phyloP scores from a whole-genome alignment of 2,113 vertebrate species.

The Phalacrocorax pelagicus region DNA sequence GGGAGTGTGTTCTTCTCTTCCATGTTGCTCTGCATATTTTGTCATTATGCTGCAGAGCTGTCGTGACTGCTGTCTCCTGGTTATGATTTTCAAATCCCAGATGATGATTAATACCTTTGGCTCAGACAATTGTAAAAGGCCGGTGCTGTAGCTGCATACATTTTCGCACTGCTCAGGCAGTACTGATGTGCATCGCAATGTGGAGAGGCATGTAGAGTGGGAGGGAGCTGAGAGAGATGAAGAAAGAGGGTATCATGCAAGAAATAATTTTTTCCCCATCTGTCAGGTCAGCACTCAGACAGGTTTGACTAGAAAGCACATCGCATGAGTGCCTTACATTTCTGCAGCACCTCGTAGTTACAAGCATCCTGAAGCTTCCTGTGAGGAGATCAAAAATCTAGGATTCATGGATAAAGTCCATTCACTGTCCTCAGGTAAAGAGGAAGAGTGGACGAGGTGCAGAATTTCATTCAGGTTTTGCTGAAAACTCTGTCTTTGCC shows the following conservation, averaged over 20 bases:
- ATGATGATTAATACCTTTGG: constrained; percentile 57
- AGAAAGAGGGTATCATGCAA: background rate
- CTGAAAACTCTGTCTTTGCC: background rate
- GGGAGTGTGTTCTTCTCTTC: background rate
- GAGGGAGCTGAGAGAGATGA: background rate
- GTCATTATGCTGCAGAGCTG: constrained; percentile 54
- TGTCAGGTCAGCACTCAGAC: background rate
- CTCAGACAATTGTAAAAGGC: constrained; percentile 36
- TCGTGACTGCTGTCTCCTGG: constrained; percentile 60
- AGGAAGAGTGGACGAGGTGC: background rate
- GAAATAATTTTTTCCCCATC: background rate
- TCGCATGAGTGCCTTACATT: background rate
- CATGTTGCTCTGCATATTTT: constrained; percentile 49
- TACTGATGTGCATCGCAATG: background rate
- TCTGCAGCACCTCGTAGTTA: background rate
- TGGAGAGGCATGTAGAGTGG: background rate
- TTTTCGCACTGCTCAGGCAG: background rate
- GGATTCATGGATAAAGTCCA: background rate
- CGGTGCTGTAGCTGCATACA: background rate
- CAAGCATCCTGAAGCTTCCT: background rate
- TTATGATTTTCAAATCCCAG: constrained; percentile 59
- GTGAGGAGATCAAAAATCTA: background rate
- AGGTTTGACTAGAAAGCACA: background rate
- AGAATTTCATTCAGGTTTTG: background rate
- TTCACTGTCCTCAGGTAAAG: background rate